Base-by-base conservation (phyloP, 1,140 invertebrate genomes). In the Drosophila setifemur region DNA sequence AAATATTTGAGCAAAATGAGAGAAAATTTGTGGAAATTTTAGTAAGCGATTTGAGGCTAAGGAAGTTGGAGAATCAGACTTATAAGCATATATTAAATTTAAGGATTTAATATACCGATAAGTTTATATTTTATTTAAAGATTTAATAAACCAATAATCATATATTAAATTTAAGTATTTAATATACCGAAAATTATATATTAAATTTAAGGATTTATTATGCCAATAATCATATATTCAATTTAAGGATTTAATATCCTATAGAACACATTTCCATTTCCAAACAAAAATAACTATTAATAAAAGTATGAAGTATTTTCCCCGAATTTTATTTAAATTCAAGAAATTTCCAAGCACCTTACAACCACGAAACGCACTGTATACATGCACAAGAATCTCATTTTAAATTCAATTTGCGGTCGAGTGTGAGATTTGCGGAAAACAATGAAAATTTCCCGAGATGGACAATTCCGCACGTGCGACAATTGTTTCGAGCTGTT, bases 381-480 rank as follows among this genome's bases (percentile, higher is more conserved):
- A 18, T 11, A 9, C 25, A 40, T 37, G 44, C 61, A 60, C 39
- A 33, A 7, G 7, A 25, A 4, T 42, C 70, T 79, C 71, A 79
- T 79, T 79, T 81, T 25, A 79, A 81, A 79, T 79, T 79, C 76
- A 79, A 81, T 79, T 81, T 81, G 49, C 39, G 45, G 73, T 45
- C 19, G 43, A 67, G 58, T 72, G 54, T 61, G 70, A 33, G 53
- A 81, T 74, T 79, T 70, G 63, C 45, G 75, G 25, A n/a, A n/a
- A n/a, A n/a, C 60, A 63, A 48, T 47, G 42, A n/a, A n/a, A n/a
- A n/a, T n/a, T 28, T 14, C 21, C 9, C 26, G 60, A 61, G 57
- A 63, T 64, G 61, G 61, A 64, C 61, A n/a, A n/a, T n/a, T n/a
- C n/a, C n/a, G 61, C 61, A 64, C 61, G 61, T 64, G 61, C 61